These are phyloP conservation scores for Microctonus hyperodae DNA, from an alignment of 2,888 invertebrate species.

Conservation along the genomic window DNA sequence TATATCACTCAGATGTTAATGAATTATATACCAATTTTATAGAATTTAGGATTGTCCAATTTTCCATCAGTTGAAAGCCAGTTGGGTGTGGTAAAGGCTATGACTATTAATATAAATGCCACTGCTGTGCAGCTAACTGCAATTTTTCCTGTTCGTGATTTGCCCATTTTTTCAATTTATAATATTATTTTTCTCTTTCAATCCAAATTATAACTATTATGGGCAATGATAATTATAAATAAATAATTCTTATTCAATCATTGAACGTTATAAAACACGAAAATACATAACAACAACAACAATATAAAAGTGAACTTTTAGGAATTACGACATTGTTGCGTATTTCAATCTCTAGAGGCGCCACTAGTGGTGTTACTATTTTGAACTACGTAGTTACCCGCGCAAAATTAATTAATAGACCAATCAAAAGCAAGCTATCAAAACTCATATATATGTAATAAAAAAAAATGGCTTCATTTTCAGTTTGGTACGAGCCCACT, in stretches of 20 bases:
- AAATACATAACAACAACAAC: background rate
- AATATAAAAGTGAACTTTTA: slow-evolving; percentile 3
- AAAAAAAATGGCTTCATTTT: slow-evolving; percentile 5
- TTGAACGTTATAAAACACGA: background rate
- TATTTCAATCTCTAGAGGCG: background rate
- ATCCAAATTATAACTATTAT: background rate
- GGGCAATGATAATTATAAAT: background rate
- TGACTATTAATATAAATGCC: slow-evolving; percentile 81
- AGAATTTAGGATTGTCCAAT: slow-evolving; percentile 78
- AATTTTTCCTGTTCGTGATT: slow-evolving; percentile 82
- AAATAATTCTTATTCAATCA: background rate
- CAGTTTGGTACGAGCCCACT: slow-evolving; percentile 92
- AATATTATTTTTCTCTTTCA: background rate
- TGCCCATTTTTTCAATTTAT: slow-evolving; percentile 57
- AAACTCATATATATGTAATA: background rate
- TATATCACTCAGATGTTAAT: slow-evolving; percentile 45
- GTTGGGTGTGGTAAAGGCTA: slow-evolving; percentile 93
- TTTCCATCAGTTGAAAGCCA: slow-evolving; percentile 94
- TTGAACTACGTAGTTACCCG: slow-evolving; percentile 20
- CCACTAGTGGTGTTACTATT: background rate
- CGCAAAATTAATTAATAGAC: background rate
- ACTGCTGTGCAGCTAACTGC: slow-evolving; percentile 83
- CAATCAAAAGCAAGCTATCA: background rate
- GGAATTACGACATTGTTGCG: background rate
- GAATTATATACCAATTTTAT: slow-evolving; percentile 74